A percentile compares a stretch with the other conserved stretches of the same genome.
These are phyloP conservation scores for Triplophysa yarkandensis DNA, from an alignment of 2,797 vertebrate genomes.

Conservation along the genomic window DNA sequence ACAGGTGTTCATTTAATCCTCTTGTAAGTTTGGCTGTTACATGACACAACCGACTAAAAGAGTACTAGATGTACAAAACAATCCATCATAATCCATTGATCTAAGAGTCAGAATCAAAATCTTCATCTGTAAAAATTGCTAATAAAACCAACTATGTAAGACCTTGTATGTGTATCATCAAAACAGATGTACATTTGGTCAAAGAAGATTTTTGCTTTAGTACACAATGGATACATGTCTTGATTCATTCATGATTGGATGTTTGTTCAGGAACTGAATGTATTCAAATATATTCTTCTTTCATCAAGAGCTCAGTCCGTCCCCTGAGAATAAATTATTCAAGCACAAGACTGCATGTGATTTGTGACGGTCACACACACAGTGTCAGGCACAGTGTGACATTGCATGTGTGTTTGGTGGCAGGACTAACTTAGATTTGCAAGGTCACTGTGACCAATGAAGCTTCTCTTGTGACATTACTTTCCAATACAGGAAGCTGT, in stretches of 20 bases:
- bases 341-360: constrained; percentile 26
- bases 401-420: background rate
- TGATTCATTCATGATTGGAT: background rate
- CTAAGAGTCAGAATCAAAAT: background rate
- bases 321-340: background rate
- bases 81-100: background rate
- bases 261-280: background rate
- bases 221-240: background rate
- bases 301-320: background rate
- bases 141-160: background rate
- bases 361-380: constrained; percentile 31
- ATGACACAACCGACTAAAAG: background rate
- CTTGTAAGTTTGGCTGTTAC: background rate
- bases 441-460: constrained; percentile 45
- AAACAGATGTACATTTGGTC: constrained; percentile 4
- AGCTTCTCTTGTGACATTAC: constrained; percentile 35
- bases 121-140: background rate
- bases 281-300: constrained; percentile 8
- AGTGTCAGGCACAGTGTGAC: constrained; percentile 29
- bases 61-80: background rate
- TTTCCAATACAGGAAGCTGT: constrained; percentile 43
- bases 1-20: background rate
- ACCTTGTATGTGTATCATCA: background rate
- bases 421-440: constrained; percentile 18
- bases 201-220: background rate